Conservation (phyloP, 2,888 invertebrate species). For the Agrochola lota region DNA sequence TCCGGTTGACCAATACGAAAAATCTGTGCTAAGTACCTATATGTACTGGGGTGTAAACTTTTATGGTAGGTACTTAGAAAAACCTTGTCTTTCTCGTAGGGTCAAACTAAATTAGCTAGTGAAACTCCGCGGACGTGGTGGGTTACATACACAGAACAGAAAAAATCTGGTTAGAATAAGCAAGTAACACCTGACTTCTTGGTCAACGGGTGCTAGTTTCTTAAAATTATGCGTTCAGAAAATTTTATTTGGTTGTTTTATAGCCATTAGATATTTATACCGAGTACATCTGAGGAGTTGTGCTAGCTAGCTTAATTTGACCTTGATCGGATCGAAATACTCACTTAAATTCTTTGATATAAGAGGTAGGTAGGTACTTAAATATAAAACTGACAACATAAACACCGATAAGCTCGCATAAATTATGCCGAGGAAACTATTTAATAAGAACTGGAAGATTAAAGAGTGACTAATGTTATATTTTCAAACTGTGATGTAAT, state of each 20-base stretch:
- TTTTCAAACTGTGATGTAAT: constrained; percentile 40
- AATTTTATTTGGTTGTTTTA: background rate
- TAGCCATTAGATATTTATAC: background rate
- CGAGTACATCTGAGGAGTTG: background rate
- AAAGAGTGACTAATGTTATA: constrained; percentile 39
- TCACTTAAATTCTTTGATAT: background rate
- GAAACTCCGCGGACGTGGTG: too few relatives aligned
- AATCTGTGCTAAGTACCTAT: too few relatives aligned
- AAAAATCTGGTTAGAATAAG: too few relatives aligned
- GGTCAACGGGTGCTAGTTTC: background rate
- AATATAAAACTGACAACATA: constrained; percentile 8
- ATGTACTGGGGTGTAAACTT: too few relatives aligned
- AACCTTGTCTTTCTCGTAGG: background rate
- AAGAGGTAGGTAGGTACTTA: background rate
- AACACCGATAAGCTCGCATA: constrained; percentile 29
- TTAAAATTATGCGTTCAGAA: background rate
- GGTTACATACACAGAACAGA: too few relatives aligned
- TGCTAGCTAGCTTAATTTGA: background rate
- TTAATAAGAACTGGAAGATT: constrained; percentile 22
- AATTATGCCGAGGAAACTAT: constrained; percentile 18
- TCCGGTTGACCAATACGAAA: too few relatives aligned
- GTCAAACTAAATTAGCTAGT: background rate
- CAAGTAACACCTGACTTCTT: background rate
- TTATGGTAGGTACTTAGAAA: too few relatives aligned
- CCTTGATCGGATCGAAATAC: background rate